These are phyloP conservation scores for Vannuccia rotundouncinata DNA, from an alignment of 2,888 invertebrate genomes.

Conservation along the genomic window DNA sequence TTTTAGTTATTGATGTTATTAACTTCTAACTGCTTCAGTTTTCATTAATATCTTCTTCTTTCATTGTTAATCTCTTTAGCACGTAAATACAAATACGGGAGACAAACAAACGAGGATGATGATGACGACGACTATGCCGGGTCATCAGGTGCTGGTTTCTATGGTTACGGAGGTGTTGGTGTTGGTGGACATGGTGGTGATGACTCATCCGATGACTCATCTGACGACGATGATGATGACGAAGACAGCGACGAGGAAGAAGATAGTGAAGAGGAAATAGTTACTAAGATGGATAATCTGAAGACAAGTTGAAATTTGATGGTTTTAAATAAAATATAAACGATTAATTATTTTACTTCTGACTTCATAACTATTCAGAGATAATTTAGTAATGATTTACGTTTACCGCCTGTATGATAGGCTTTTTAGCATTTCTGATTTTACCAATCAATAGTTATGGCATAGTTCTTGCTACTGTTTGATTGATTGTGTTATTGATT, in stretches of 20 bases:
- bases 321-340: neutral
- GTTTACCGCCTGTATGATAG: too few species aligned
- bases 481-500: too few species aligned
- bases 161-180: conserved; percentile 42
- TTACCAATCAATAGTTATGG: too few species aligned
- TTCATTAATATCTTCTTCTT: conserved; percentile 24
- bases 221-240: conserved; percentile 33
- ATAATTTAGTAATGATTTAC: too few species aligned
- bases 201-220: conserved; percentile 25
- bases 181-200: conserved; percentile 36
- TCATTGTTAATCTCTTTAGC: conserved; percentile 44
- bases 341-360: too few species aligned
- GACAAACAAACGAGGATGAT: conserved; percentile 43
- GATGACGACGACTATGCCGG: conserved; percentile 40
- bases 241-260: conserved; percentile 31
- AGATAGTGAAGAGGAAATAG: conserved; percentile 3
- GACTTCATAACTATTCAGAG: too few species aligned
- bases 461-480: too few species aligned
- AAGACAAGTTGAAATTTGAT: neutral
- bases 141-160: conserved; percentile 27
- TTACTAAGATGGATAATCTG: neutral
- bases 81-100: conserved; percentile 50
- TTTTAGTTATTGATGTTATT: too few species aligned
- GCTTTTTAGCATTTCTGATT: too few species aligned
- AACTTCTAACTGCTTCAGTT: too few species aligned